Conservation (phyloP, 2,888 invertebrate genomes). For the Agrilus biguttatus region DNA sequence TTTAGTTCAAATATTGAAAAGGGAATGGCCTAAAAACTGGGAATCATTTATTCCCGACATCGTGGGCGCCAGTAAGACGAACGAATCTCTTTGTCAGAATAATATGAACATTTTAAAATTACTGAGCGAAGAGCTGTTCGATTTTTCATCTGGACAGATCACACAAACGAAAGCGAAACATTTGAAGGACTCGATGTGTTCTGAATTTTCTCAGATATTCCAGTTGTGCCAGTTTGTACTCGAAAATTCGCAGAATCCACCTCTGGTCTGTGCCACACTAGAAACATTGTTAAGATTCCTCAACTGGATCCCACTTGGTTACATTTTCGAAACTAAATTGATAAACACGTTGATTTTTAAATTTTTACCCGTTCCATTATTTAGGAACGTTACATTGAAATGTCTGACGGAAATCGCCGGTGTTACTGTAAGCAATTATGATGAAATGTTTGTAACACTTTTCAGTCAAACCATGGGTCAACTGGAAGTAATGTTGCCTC, state of each 20-base stretch:
- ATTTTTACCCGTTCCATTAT: slow-evolving; percentile 95
- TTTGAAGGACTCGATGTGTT: slow-evolving; percentile 98
- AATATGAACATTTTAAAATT: slow-evolving; percentile 98
- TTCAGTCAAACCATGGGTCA: slow-evolving; percentile 88
- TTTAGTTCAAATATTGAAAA: slow-evolving; percentile 94
- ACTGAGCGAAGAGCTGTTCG: slow-evolving; percentile 97
- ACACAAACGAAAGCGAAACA: slow-evolving; percentile 99
- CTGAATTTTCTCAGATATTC: slow-evolving; percentile 97
- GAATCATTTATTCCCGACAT: slow-evolving; percentile 98
- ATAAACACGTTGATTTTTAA: slow-evolving; percentile 89
- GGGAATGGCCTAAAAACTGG: slow-evolving; percentile 99
- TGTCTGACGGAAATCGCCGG: slow-evolving; percentile 97
- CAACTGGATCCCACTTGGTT: slow-evolving; percentile 99
- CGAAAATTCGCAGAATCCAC: slow-evolving; percentile 95
- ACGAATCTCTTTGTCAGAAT: slow-evolving; percentile 97
- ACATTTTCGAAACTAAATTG: slow-evolving; percentile 97
- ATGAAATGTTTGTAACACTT: slow-evolving; percentile 80
- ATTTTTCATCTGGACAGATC: slow-evolving; percentile 94
- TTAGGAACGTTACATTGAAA: slow-evolving; percentile 94
- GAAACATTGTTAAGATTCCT: slow-evolving; percentile 93
- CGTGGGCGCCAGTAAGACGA: slow-evolving; percentile 97
- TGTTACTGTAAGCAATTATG: slow-evolving; percentile 78
- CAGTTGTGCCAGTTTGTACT: slow-evolving; percentile 95
- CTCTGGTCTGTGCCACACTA: slow-evolving; percentile 87
- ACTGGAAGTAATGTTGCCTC: slow-evolving; percentile 81